Conservation (phyloP, 2,888 invertebrate species). For the Macrostomum cliftonense region DNA sequence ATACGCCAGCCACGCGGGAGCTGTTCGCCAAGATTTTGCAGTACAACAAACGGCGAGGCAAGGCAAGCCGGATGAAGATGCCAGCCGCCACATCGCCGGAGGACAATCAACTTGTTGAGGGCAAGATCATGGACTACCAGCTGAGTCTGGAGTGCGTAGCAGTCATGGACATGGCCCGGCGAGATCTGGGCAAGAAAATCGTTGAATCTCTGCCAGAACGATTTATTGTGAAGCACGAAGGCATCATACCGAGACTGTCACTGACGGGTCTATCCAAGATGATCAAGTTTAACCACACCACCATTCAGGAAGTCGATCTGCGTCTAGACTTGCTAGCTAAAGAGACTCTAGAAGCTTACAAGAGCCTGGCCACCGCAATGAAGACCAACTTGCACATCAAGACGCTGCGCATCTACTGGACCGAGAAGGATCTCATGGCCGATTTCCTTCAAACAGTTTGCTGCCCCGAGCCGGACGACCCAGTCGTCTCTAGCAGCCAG, state of each 20-base stretch:
- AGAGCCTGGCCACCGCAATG: conserved; percentile 18
- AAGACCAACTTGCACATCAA: conserved; percentile 15
- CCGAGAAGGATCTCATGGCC: conserved; percentile 7
- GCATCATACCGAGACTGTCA: conserved; percentile 6
- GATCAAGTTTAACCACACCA: conserved; percentile 10
- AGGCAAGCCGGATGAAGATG: background rate
- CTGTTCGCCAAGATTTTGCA: conserved; percentile 6
- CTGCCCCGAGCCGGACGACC: too few relatives aligned
- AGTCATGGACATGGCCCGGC: conserved; percentile 6
- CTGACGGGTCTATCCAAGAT: conserved; percentile 8
- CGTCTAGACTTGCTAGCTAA: conserved; percentile 19
- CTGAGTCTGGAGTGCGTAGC: conserved; percentile 8
- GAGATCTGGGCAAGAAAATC: conserved; percentile 3
- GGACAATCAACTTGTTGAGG: background rate
- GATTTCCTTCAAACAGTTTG: conserved; percentile 6
- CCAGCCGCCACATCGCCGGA: background rate
- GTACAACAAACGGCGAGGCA: background rate
- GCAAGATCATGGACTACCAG: conserved; percentile 9
- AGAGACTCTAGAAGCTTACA: conserved; percentile 15
- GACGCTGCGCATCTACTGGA: conserved; percentile 13
- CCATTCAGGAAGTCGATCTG: conserved; percentile 20
- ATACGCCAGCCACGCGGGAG: conserved; percentile 12
- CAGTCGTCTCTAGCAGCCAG: too few relatives aligned
- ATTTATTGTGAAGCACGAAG: conserved; percentile 1
- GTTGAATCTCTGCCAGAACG: conserved; percentile 8